phyloP scores from a whole-genome alignment of 2,797 vertebrate genomes.

The Pangasius krempfi region DNA sequence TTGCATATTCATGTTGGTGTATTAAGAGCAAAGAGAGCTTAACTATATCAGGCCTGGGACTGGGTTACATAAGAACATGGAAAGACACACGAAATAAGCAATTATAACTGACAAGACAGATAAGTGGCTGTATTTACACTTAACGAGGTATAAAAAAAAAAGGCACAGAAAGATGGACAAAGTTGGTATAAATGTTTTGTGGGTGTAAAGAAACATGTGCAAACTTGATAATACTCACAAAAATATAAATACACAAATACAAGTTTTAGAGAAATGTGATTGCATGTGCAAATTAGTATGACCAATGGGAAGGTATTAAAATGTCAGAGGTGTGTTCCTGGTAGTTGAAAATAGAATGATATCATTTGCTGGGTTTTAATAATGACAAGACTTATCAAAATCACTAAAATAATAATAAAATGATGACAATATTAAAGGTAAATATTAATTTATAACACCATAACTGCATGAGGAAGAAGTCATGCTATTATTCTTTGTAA shows the following conservation, averaged over 20 bases:
- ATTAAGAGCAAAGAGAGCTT: not conserved
- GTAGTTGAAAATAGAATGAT: no score
- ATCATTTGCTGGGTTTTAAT: not conserved
- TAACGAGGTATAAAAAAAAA: not conserved
- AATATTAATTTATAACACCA: not conserved
- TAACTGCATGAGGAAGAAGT: not conserved
- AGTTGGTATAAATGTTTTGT: not conserved
- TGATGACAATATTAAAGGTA: not conserved
- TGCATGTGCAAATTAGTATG: not conserved
- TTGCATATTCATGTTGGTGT: conserved; percentile 4
- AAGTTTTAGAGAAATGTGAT: not conserved
- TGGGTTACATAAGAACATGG: not conserved
- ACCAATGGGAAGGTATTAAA: not conserved
- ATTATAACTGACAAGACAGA: not conserved
- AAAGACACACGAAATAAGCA: not conserved
- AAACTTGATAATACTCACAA: not conserved
- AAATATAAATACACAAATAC: not conserved
- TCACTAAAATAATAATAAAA: not conserved
- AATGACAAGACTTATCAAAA: not conserved
- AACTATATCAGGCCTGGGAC: not conserved
- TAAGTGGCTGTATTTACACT: not conserved
- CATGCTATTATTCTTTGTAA: not conserved
- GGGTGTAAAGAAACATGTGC: not conserved
- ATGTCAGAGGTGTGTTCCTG: no score
- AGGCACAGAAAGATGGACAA: not conserved